phyloP scores from a whole-genome alignment of 2,888 invertebrate genomes.

The Lottia gigantea region DNA sequence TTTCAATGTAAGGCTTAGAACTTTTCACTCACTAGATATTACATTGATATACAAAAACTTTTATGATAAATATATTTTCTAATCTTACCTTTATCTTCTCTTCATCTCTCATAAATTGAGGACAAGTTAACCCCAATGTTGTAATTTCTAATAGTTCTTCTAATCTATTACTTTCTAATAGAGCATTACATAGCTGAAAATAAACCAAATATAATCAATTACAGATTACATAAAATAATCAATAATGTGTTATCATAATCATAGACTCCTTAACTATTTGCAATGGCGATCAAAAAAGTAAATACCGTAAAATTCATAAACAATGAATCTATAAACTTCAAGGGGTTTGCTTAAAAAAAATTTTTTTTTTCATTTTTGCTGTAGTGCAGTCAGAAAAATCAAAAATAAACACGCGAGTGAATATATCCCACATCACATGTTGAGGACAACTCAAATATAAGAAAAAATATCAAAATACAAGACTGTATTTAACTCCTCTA shows the following conservation, averaged over 20 bases:
- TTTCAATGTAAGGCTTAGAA: too few species aligned
- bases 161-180: slow-evolving; percentile 73
- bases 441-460: too few species aligned
- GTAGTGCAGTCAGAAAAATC: too few species aligned
- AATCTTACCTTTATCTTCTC: slow-evolving; percentile 70
- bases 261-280: not conserved
- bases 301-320: too few species aligned
- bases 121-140: slow-evolving; percentile 82
- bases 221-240: slow-evolving; percentile 18
- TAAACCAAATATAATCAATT: slow-evolving; percentile 13
- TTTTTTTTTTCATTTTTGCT: slow-evolving; percentile 6
- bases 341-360: not conserved
- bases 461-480: too few species aligned
- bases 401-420: too few species aligned
- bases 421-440: too few species aligned
- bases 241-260: slow-evolving; percentile 11
- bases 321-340: not conserved
- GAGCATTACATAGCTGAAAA: slow-evolving; percentile 72
- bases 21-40: too few species aligned
- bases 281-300: too few species aligned
- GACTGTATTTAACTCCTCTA: too few species aligned
- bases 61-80: not conserved
- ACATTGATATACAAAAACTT: too few species aligned
- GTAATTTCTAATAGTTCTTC: slow-evolving; percentile 80
- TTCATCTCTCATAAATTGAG: slow-evolving; percentile 71